Base-by-base conservation (phyloP, 2,113 vertebrate genomes). In the Bostrychus sinensis region DNA sequence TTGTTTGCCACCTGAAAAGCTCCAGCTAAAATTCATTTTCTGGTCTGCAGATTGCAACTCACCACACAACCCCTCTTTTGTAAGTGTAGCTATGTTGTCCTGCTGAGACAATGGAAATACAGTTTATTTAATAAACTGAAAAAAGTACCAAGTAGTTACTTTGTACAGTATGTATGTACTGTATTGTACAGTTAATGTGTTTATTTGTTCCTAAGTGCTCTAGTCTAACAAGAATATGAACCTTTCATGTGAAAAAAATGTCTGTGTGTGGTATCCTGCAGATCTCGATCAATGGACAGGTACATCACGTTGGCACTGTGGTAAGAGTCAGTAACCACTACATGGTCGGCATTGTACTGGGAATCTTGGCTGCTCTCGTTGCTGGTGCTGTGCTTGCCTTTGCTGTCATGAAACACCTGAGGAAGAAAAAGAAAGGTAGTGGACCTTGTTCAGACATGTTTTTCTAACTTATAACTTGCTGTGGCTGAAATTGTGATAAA, bases 371-470 rank as follows among this genome's bases (percentile, higher is more conserved):
- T 5, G 90, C 92, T 43, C 61, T 95, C 57, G 84, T 96, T 17
- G 46, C 92, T 2, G 89, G 88, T 16, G 89, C 88, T 0, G 51
- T 94, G 77, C 86, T 93, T 69, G 72, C 83, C 0, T 90, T 92
- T 0, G 41, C 88, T 8, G 60, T 94, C 36, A 88, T 95, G 89
- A 95, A 76, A 79, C 89, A 91, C 77, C 72, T 90, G 56, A 82
- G 82, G 61, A 93, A 88, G 84, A 94, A 94, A 81, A 93, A 91
- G 55, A 82, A 75, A 77, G 94, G 96, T 95, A 53, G 20, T 75
- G 78, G 66, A 80, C 73, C 53, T 83, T 85, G 78, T 62, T 59
- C 66, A 37, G 53, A 62, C 46, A 1, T 70, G 75, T 76, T 78
- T 70, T 51, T 60, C 19, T 43, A 81, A 71, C 43, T 32, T 28